Evolutionary conservation across 1,140 invertebrate genomes (phyloP).

Genomic region (Calliopsis andreniformis): DNA sequence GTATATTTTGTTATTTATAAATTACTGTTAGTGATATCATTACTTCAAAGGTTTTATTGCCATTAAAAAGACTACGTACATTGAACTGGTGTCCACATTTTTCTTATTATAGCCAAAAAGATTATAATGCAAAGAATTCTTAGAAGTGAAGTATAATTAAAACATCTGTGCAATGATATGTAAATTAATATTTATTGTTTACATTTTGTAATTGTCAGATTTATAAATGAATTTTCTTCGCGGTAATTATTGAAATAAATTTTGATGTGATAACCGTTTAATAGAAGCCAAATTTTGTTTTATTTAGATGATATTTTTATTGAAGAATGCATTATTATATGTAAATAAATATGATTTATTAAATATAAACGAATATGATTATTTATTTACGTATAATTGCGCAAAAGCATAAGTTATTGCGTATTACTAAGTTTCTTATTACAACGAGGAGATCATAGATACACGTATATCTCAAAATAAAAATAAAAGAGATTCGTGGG

Average conservation of each 20-base stretch:
- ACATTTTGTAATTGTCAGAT: constrained; percentile 9
- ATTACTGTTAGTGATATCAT: constrained; percentile 65
- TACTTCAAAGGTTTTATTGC: constrained; percentile 67
- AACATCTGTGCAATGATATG: constrained; percentile 20
- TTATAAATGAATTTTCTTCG: too few species aligned
- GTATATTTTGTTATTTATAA: constrained; percentile 73
- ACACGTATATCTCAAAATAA: neutral
- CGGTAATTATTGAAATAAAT: neutral
- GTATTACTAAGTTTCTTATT: constrained; percentile 7
- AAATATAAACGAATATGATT: too few species aligned
- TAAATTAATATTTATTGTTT: constrained; percentile 21
- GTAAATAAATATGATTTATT: constrained; percentile 15
- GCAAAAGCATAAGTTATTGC: neutral
- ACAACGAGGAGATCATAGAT: neutral
- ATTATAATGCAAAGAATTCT: constrained; percentile 47
- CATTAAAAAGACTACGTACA: constrained; percentile 63
- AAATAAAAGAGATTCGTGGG: constrained; percentile 51
- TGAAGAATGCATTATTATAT: neutral
- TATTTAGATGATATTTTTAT: constrained; percentile 29
- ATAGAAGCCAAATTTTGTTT: constrained; percentile 19
- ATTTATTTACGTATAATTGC: neutral
- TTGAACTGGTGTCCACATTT: constrained; percentile 62
- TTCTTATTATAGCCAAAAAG: neutral
- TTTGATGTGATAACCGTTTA: neutral
- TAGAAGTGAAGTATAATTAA: constrained; percentile 25